phyloP scores from a whole-genome alignment of 2,888 invertebrate species.

The Elmis aenea region DNA sequence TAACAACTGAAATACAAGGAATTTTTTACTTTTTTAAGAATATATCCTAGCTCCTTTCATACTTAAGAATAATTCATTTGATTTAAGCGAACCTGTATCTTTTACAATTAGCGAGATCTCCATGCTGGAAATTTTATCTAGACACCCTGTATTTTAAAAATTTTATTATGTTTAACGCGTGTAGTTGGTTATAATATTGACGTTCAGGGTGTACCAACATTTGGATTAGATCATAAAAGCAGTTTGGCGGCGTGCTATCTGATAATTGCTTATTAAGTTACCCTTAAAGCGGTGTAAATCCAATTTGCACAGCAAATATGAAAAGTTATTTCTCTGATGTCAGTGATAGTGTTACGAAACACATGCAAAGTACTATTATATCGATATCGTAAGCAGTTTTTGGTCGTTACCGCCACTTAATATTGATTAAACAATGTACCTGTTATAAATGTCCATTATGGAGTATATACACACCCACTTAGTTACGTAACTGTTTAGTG shows the following conservation, averaged over 20 bases:
- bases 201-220: slow-evolving; percentile 16
- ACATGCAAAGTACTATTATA: slow-evolving; percentile 24
- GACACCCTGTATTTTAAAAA: no score
- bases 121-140: no score
- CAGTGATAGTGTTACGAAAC: slow-evolving; percentile 22
- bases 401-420: slow-evolving; percentile 15
- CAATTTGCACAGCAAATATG: slow-evolving; percentile 30
- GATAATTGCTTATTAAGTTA: slow-evolving; percentile 35
- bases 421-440: slow-evolving; percentile 12
- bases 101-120: no score
- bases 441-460: slow-evolving; percentile 3
- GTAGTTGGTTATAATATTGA: slow-evolving; percentile 20
- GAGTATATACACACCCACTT: no score
- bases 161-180: no score
- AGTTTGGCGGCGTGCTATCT: slow-evolving; percentile 32
- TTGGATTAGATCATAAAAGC: slow-evolving; percentile 31
- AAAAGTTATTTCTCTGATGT: slow-evolving; percentile 28
- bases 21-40: no score
- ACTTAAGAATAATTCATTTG: no score
- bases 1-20: no score
- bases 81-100: no score
- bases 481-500: no score
- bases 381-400: slow-evolving; percentile 22
- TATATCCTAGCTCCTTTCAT: no score
- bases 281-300: slow-evolving; percentile 32